Base-by-base conservation (phyloP, 2,888 invertebrate species). In the Torymus tubicola region DNA sequence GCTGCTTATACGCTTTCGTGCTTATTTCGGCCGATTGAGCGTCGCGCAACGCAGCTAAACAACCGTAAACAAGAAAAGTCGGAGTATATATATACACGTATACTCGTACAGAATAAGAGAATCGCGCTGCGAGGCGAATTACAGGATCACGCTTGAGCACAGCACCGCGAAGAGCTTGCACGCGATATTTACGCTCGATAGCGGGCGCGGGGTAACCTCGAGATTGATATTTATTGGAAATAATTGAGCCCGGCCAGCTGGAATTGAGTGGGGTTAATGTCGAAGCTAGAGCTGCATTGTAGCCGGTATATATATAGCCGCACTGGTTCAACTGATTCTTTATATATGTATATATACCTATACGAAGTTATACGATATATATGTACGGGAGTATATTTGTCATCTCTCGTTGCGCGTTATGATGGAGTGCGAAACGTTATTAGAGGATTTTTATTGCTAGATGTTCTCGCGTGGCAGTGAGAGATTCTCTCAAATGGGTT, bases 201-300 rank as follows among this genome's bases (percentile, higher is more conserved):
- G 42, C 60, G 69, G 69, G 14, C 55, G 14, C 65, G 67, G 57
- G 57, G 14, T 64, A 61, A 61, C 64, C 65, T 64, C 65, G 65
- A 55, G 77, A 77, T 78, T 78, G 78, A 78, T 71, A 52, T 78
- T 71, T 71, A 78, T 78, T 78, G 71, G 57, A 58, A 68, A 71
- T 70, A 71, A 78, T 71, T 55, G 77, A 64, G 31, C 12, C 42
- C 55, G 42, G 53, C n/a, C 57, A 18, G 12, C 21, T 24, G 74
- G 21, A 42, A 74, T 74, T 55, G 18, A 55, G 53, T 63, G 52
- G n/a, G 16, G 31, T 50, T 64, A 31, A 53, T 21, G 42, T 70
- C 42, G 16, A 42, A 31, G 31, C 31, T 31, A 31, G 31, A 31
- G 31, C 31, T 31, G 31, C 31, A 5, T 0, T 31, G 31, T 5